Percentiles rank a stretch among this genome's conserved stretches.
phyloP scores from a whole-genome alignment of 92 coral and sea anemone species.

The Nematostella vectensis region DNA sequence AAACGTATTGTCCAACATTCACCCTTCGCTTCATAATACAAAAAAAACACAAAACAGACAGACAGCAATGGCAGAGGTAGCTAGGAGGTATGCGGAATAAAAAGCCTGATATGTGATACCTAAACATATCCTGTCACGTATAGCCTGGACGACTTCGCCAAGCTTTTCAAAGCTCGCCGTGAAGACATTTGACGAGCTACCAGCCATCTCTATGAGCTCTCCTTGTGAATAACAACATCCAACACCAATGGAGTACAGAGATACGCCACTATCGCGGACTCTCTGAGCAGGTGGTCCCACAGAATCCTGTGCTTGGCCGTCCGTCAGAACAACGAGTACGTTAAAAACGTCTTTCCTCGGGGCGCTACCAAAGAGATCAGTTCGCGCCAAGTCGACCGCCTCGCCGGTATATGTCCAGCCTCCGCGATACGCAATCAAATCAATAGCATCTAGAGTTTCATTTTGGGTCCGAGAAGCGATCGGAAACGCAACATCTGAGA shows the following conservation, averaged over 20 bases:
- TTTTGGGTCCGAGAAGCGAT: not conserved
- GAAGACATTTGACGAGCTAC: not conserved
- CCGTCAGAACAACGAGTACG: slow-evolving; percentile 14
- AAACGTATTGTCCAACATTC: too few relatives aligned
- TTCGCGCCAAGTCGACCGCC: slow-evolving; percentile 9
- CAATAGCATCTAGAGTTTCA: not conserved
- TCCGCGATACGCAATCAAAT: not conserved
- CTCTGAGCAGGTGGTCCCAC: slow-evolving; percentile 7
- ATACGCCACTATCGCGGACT: slow-evolving; percentile 18
- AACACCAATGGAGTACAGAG: slow-evolving; percentile 8
- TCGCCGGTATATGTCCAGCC: slow-evolving; percentile 20
- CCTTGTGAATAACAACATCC: slow-evolving; percentile 18
- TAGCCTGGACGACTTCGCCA: not conserved
- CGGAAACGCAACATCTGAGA: not conserved
- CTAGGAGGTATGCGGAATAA: too few relatives aligned
- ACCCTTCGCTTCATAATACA: too few relatives aligned
- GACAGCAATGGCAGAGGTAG: too few relatives aligned
- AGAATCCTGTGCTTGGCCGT: slow-evolving; percentile 15
- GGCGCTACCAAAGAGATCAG: not conserved
- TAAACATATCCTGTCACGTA: slow-evolving; percentile 13
- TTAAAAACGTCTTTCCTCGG: slow-evolving; percentile 10
- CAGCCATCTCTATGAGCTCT: slow-evolving; percentile 12
- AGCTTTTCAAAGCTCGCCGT: slow-evolving; percentile 4
- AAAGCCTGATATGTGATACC: too few relatives aligned
- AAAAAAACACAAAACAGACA: too few relatives aligned